phyloP scores from a whole-genome alignment of 2,888 invertebrate genomes.

The Ochropleura leucogaster region DNA sequence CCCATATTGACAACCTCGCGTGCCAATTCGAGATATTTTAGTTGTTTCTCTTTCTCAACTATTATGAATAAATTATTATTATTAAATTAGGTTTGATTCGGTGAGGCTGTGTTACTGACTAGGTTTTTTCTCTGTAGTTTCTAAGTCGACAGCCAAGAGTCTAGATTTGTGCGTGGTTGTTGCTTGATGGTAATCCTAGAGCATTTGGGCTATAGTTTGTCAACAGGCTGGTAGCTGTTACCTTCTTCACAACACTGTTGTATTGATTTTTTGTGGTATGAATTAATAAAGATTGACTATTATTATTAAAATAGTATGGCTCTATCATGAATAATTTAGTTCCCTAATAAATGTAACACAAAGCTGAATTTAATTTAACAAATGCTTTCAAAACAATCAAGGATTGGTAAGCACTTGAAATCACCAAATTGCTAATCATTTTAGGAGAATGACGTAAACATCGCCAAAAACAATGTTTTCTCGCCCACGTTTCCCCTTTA shows the following conservation, averaged over 20 bases:
- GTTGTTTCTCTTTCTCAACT: too few relatives aligned
- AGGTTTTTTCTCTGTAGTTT: background rate
- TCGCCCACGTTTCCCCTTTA: conserved; percentile 46
- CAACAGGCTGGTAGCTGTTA: background rate
- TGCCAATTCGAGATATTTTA: too few relatives aligned
- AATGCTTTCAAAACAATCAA: conserved; percentile 6
- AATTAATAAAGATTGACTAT: background rate
- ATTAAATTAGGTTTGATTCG: background rate
- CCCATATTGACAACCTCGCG: too few relatives aligned
- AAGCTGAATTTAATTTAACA: conserved; percentile 3
- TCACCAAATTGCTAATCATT: conserved; percentile 33
- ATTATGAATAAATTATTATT: background rate
- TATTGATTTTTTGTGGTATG: background rate
- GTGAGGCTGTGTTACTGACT: background rate
- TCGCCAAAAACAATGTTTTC: conserved; percentile 38
- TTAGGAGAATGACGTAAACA: conserved; percentile 52
- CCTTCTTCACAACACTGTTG: background rate
- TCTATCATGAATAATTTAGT: background rate
- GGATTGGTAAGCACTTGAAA: conserved; percentile 7
- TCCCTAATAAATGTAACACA: background rate
- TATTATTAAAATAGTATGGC: background rate
- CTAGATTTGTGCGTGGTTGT: background rate
- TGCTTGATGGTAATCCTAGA: background rate
- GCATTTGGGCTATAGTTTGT: background rate
- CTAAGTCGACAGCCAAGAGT: background rate